Evolutionary conservation across 1,140 invertebrate species (phyloP).

Genomic region (Sesamia nonagrioides): DNA sequence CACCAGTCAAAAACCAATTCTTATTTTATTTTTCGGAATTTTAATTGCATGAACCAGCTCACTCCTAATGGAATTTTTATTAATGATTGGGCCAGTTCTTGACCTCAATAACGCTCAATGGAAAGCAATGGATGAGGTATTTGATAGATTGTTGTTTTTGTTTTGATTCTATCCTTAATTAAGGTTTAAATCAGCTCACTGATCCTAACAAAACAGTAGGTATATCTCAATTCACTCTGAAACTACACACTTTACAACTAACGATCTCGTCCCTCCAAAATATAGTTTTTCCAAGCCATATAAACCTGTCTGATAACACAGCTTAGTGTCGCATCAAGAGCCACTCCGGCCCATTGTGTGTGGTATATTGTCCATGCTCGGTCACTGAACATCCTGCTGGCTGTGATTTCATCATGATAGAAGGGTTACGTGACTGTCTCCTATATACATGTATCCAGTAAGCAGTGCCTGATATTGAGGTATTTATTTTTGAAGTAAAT

Average conservation of each 20-base stretch:
- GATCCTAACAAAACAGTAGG: background rate
- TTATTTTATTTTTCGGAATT: too few species aligned
- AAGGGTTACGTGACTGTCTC: background rate
- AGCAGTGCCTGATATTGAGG: background rate
- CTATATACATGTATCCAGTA: background rate
- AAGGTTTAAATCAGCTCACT: background rate
- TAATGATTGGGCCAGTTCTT: too few species aligned
- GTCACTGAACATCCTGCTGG: constrained; percentile 6
- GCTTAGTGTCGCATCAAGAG: constrained; percentile 24
- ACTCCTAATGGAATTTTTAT: too few species aligned
- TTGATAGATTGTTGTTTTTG: too few species aligned
- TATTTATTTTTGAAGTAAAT: too few species aligned
- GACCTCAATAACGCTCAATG: too few species aligned
- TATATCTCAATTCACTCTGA: background rate
- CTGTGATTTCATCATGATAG: background rate
- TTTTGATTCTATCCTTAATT: too few species aligned
- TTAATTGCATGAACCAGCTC: too few species aligned
- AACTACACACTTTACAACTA: background rate
- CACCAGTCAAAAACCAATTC: too few species aligned
- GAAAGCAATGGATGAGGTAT: too few species aligned
- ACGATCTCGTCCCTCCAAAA: background rate
- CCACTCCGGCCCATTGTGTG: constrained; percentile 14
- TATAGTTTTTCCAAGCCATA: constrained; percentile 29
- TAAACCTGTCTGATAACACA: constrained; percentile 30
- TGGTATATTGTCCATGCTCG: constrained; percentile 1